Evolutionary conservation across 2,888 invertebrate species (phyloP), one percentile per base, ranked within the genome.

Genomic region (Drosophila incognita): DNA sequence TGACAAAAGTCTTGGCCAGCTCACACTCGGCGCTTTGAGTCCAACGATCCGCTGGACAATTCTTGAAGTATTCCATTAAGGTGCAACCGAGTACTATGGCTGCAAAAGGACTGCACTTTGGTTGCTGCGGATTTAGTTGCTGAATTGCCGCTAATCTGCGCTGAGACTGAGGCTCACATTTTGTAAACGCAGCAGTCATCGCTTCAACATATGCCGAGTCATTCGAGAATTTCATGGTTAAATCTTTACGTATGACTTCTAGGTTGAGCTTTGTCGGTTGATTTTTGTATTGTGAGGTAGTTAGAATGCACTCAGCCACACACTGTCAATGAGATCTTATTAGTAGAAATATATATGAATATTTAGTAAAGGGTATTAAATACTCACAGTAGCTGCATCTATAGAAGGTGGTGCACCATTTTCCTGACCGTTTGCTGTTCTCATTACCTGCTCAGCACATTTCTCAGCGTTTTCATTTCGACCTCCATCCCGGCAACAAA

Each of bases 51-150:
- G 81, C 74, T 0, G 93, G 93, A 60, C 93, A 93, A 69, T 92
- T 92, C 58, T 91, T 91, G 51, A 93, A 93, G 51, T 92, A 93
- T 53, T 93, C 92, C 90, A 92, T 93, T 48, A 92, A 92, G 0
- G 92, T 89, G 73, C 93, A 93, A 0, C 92, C 92, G 4, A 93
- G 83, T 7, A 93, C 51, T 48, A 93, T 89, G 4, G 93, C 93
- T 1, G 92, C 81, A 56, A 91, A 91, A 6, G 92, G 93, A 72
- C 92, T 93, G 59, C 93, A 93, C 10, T 80, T 81, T 5, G 76
- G 78, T 27, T 81, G 64, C 46, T 76, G 74, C 1, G 72, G 57
- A 46, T 69, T 77, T 2, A 76, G 74, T 59, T 90, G 89, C 40
- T 82, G 80, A 27, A 91, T 81, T 2, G 79, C 73, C 5, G 90